phyloP scores from a whole-genome alignment of 2,797 vertebrate genomes.

The Crocidura indochinensis region DNA sequence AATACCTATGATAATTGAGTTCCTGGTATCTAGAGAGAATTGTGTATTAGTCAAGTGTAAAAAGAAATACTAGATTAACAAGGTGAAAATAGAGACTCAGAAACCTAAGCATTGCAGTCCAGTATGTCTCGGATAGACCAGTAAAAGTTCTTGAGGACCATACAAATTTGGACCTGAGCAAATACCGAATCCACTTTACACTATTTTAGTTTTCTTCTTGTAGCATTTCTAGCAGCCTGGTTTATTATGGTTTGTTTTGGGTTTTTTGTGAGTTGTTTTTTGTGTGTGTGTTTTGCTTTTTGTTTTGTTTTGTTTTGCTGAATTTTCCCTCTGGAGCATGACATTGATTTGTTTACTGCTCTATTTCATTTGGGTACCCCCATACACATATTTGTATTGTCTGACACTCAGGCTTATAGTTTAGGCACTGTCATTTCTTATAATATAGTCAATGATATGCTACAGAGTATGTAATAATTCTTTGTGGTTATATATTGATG shows the following conservation, averaged over 20 bases:
- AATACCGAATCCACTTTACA: background rate
- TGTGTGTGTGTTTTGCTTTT: too few relatives aligned
- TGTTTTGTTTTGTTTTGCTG: too few relatives aligned
- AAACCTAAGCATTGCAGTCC: background rate
- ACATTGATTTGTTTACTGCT: conserved; percentile 23
- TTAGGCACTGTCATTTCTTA: too few relatives aligned
- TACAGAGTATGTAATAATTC: background rate
- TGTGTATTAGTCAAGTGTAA: conserved; percentile 40
- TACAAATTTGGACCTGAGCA: conserved; percentile 23
- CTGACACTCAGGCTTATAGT: background rate
- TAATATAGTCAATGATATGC: background rate
- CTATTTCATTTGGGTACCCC: conserved; percentile 13
- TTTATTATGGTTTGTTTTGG: background rate
- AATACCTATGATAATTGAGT: conserved; percentile 36
- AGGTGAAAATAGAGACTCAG: conserved; percentile 20
- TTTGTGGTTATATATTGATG: background rate
- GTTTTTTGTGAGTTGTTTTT: too few relatives aligned
- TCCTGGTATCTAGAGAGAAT: conserved; percentile 37
- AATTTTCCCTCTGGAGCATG: too few relatives aligned
- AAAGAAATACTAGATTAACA: conserved; percentile 42
- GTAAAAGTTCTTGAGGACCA: conserved; percentile 24
- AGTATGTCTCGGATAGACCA: background rate
- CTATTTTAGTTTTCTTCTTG: conserved; percentile 35
- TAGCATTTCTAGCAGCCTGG: conserved; percentile 9
- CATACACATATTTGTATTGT: background rate